These are phyloP conservation scores for Hippasteria phrygiana DNA, from an alignment of 53 echinoderm and acorn worm species.

Conservation along the genomic window DNA sequence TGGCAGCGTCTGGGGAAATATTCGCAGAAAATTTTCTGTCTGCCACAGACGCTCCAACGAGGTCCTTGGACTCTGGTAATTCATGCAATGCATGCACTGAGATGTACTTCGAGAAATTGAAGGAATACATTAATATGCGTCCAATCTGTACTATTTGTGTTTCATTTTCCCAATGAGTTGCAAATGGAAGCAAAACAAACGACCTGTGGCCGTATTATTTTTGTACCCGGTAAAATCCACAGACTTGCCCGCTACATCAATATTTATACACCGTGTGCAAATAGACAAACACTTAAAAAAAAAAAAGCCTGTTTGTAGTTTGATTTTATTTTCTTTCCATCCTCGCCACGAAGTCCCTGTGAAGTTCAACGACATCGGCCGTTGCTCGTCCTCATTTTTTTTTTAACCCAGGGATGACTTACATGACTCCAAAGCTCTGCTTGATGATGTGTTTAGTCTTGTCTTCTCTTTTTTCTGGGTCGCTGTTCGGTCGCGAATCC, in stretches of 20 bases:
- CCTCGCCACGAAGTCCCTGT: neutral
- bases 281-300: neutral
- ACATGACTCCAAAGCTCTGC: neutral
- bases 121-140: conserved; percentile 4
- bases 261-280: conserved; percentile 15
- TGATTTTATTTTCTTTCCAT: neutral
- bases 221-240: neutral
- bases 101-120: neutral
- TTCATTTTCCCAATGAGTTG: conserved; percentile 5
- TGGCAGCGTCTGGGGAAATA: neutral
- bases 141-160: neutral
- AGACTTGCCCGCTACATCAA: neutral
- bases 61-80: too few relatives aligned
- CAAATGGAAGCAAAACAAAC: conserved; percentile 28
- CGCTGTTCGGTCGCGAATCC: conserved; percentile 17
- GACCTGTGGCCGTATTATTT: neutral
- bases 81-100: neutral
- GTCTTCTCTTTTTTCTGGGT: conserved; percentile 39
- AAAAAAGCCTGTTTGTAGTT: neutral
- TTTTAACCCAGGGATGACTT: neutral
- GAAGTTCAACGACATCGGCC: neutral
- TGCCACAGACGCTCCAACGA: too few relatives aligned
- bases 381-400: neutral
- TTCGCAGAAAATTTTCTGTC: neutral
- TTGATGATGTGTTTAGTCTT: neutral